Evolutionary conservation across 1,140 invertebrate species (phyloP).

Genomic region (Pentalonia nigronervosa): DNA sequence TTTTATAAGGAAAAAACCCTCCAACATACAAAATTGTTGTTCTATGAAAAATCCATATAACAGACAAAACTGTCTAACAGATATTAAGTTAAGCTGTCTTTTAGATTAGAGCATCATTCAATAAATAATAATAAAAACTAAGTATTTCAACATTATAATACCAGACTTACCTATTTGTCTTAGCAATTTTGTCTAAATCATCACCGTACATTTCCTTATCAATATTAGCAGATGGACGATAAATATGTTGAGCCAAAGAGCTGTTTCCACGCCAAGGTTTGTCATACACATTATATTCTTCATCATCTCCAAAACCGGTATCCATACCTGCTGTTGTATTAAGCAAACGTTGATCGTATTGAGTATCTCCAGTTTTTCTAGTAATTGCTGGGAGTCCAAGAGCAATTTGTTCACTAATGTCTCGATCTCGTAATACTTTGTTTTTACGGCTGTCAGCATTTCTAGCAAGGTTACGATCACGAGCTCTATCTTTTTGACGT

Average conservation of each 20-base stretch:
- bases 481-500: conserved; percentile 87
- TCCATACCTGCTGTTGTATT: conserved; percentile 96
- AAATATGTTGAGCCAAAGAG: conserved; percentile 86
- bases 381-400: conserved; percentile 91
- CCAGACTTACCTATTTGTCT: conserved; percentile 77
- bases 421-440: conserved; percentile 89
- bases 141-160: not conserved
- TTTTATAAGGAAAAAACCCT: too few relatives aligned
- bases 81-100: not conserved
- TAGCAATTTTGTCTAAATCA: conserved; percentile 85
- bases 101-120: not conserved
- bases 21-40: not conserved
- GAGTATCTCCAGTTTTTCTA: conserved; percentile 75
- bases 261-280: conserved; percentile 89
- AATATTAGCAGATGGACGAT: conserved; percentile 87
- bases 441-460: conserved; percentile 76
- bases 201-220: conserved; percentile 92
- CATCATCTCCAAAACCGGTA: conserved; percentile 96
- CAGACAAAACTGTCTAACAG: not conserved
- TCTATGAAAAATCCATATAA: not conserved
- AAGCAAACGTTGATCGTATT: conserved; percentile 96
- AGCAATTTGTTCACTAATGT: conserved; percentile 98
- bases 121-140: not conserved
- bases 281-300: conserved; percentile 97
- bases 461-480: conserved; percentile 90